Conservation (phyloP, 2,797 vertebrate genomes). For the Rhabdophis nuchalis region DNA sequence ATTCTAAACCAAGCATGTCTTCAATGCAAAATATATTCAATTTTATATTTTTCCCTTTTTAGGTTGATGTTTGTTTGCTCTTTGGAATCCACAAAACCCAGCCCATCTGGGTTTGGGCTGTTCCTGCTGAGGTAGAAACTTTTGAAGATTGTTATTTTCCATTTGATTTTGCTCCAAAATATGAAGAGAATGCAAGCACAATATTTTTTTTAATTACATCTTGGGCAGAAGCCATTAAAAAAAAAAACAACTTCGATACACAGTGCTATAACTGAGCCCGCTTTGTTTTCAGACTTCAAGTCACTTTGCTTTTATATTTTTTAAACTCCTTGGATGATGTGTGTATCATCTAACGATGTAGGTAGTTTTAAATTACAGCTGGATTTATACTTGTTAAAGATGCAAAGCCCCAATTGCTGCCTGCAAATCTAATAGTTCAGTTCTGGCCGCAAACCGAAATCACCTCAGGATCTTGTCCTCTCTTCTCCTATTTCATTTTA, state of each 20-base stretch:
- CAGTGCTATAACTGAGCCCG: not conserved
- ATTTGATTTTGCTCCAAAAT: not conserved
- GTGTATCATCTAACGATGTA: not conserved
- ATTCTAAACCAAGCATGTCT: not conserved
- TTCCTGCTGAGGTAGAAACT: not conserved
- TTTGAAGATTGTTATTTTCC: not conserved
- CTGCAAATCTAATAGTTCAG: not conserved
- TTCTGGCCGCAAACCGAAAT: not conserved
- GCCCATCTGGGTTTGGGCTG: not conserved
- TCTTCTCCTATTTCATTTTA: not conserved
- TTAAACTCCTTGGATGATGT: not conserved
- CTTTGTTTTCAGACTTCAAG: not conserved
- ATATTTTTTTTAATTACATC: not conserved
- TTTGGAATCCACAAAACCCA: not conserved
- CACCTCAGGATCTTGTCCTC: not conserved
- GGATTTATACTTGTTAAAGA: not conserved
- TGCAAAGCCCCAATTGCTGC: not conserved
- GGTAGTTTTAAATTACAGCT: not conserved
- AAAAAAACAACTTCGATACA: accelerated
- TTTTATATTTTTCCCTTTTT: not conserved
- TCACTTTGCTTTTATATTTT: not conserved
- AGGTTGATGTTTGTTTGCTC: not conserved
- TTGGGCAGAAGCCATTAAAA: not conserved
- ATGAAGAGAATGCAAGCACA: not conserved
- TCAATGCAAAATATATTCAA: not conserved